Evolutionary conservation across 2,797 vertebrate species (phyloP), one percentile per base, ranked within the genome.

Genomic region (Garrulus glandarius): DNA sequence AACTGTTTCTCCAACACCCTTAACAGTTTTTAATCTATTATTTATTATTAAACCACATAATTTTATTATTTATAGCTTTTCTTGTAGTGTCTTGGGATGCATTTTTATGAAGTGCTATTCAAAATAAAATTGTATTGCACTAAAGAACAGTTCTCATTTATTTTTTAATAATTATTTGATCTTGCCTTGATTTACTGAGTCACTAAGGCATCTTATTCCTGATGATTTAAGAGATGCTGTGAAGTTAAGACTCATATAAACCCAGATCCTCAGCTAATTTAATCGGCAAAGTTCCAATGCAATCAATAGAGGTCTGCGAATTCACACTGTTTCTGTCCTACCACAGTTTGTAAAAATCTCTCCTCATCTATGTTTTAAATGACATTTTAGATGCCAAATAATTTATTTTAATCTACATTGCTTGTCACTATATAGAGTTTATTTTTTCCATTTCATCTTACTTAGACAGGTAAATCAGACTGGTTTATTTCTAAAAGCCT

Each of bases 81-180:
- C 55, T 74, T 89, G 49, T 87, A 71, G 65, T 64, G 57, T 80
- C 87, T 91, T 74, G 92, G 71, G 89, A 92, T 47, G 46, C 29
- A 89, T 87, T 95, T 95, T n/a, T 87, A 87, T 71, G 81, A 91
- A 91, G 78, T 57, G 36, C 60, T 85, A 83, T 85, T 87, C 68
- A 89, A 91, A 94, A 89, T 85, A 93, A 91, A 95, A 92, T 56
- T 80, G 64, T 75, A 71, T 78, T 80, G 71, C 91, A 61, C 81
- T 74, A 64, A 94, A 95, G 93, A 93, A 70, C 71, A 60, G 85
- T 74, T 76, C 90, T 95, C 91, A 96, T 95, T 95, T 97, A 95
- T 94, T 92, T 95, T 95, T 97, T 92, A 96, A 93, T 94, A 94
- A 97, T 95, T 95, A 94, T 89, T 95, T 93, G 86, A 92, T 96